A percentile compares a stretch with the other conserved stretches of the same genome.
phyloP scores from a whole-genome alignment of 37 sponge, comb jelly and placozoan species.

The Sycon ciliatum region DNA sequence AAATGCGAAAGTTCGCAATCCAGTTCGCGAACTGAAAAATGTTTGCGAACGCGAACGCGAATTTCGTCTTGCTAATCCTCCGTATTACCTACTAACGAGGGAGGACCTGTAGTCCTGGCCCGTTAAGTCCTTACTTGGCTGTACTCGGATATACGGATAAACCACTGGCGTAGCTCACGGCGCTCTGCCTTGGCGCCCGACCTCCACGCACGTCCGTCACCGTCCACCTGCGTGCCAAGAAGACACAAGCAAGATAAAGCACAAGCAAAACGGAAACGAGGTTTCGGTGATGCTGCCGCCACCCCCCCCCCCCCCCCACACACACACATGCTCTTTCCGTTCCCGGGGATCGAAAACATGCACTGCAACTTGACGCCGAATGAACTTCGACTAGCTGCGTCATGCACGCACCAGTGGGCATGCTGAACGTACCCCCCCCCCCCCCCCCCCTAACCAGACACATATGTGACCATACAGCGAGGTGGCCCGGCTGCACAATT shows the following conservation, averaged over 20 bases:
- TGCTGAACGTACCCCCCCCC: not conserved
- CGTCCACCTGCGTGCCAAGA: slow-evolving; percentile 47
- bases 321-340: not conserved
- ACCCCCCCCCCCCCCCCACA: not conserved
- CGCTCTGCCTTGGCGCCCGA: slow-evolving; percentile 70
- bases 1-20: no score
- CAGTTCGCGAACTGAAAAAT: no score
- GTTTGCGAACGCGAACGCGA: no score
- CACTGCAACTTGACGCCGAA: not conserved
- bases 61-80: no score
- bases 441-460: no score
- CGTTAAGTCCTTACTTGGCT: slow-evolving; percentile 32
- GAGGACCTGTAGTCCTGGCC: no score
- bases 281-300: no score
- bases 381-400: not conserved
- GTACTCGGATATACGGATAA: slow-evolving; percentile 60
- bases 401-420: not conserved
- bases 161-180: slow-evolving; percentile 65
- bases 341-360: not conserved
- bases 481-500: no score
- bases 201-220: slow-evolving; percentile 64
- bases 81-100: no score
- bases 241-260: not conserved
- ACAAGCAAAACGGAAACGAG: not conserved
- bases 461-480: no score